Base-by-base conservation (phyloP, 2,888 invertebrate genomes). In the Microchrysa polita region DNA sequence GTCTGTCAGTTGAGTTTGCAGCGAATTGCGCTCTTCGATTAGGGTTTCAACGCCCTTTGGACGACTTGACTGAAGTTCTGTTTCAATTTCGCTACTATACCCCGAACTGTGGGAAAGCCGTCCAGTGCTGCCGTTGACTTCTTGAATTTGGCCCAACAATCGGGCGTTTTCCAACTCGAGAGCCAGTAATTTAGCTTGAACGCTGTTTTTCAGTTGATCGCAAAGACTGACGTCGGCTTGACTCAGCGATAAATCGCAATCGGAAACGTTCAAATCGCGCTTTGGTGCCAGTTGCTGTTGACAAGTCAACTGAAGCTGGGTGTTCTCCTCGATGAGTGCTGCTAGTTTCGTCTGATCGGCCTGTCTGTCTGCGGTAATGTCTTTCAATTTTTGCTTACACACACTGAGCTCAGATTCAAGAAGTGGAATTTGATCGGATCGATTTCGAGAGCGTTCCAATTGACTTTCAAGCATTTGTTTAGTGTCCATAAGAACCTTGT, bases 121-220 rank as follows among this genome's bases (percentile, higher is more conserved):
- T 2, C 5, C 10, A 4, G 48, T 7, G 12, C 14, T 5, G 12
- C 16, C 48, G 5, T 48, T 48, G 12, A 48, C 48, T 2, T 16
- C 61, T 63, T 63, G n/a, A 27, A 27, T 27, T 4, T 20, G 61
- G 7, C n/a, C 16, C 2, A 42, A 14, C 1, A 61, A 12, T 22
- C 42, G 40, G 2, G 12, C 2, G 42, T 61, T 61, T 40, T 61
- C 61, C 14, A 61, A 20, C 18, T 60, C 59, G 7, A 60, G 27
- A 23, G 59, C 14, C 23, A 42, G 20, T 5, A 61, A 42, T 18
- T 61, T 61, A 2, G 61, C 22, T 5, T 61, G 40, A 7, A 42
- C 9, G 7, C 42, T 42, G 18, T 61, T 42, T 40, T 42, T 61
- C 12, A 61, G 40, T 16, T 61, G 42, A 1, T 61, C 61, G 14